Base-by-base conservation (phyloP, 2,797 vertebrate species). In the Malurus splendens region DNA sequence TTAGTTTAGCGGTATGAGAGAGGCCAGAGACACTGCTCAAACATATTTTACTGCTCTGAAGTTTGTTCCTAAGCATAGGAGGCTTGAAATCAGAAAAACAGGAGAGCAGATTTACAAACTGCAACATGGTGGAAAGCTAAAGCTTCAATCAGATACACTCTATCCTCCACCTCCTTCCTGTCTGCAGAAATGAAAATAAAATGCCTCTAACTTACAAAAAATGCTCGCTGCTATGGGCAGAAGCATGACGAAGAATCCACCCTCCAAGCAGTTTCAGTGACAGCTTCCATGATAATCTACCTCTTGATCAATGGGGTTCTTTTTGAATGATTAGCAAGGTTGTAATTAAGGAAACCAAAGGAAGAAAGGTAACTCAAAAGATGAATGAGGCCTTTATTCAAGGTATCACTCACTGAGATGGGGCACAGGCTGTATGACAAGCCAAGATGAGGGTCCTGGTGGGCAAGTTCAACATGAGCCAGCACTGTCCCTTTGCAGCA, bases 401-500 rank as follows among this genome's bases (percentile, higher is more conserved):
- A 51, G 32, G 16, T 54, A 68, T 33, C 77, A 68, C 30, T 20
- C 77, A 68, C 30, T 20, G 89, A 79, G 66, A 67, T 32, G 44
- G 6, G 65, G 33, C 51, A 68, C 41, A 38, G 41, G 61, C 25
- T 41, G 18, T 44, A 45, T 61, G 42, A n/a, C 20, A 66, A 59
- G 44, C 25, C 62, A 79, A 73, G 67, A 44, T 30, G 41, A 78
- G 38, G 41, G 52, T 84, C 33, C 62, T 56, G 56, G 24, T 38
- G 64, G 84, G 50, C 28, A 39, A 70, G 64, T 0, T 33, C 59
- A 89, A 71, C 39, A 14, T 0, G 1, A 89, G 48, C 44, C 82
- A 71, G 55, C 14, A 24, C 12, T 45, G 50, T 0, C 2, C 11
- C 30, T 36, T 36, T 5, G 66, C 0, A 0, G 48, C 66, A 76